These are phyloP conservation scores for Drosophila sulfurigaster DNA, from an alignment of 1,140 invertebrate species.

Conservation along the genomic window DNA sequence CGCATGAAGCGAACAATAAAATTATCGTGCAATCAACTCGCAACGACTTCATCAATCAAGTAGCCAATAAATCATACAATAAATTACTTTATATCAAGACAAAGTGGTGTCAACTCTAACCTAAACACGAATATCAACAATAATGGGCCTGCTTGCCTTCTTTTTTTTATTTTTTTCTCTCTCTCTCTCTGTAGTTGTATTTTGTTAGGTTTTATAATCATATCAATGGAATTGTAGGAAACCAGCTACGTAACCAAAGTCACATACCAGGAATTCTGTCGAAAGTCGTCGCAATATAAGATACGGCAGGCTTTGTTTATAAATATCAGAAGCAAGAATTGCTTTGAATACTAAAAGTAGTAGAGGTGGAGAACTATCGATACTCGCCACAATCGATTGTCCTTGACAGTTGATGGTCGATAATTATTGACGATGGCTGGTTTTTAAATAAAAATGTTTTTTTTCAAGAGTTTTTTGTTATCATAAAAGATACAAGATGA, in stretches of 20 bases:
- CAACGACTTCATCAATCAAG: constrained; percentile 75
- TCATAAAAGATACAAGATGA: too few relatives aligned
- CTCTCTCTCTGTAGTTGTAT: too few relatives aligned
- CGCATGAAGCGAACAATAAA: constrained; percentile 55
- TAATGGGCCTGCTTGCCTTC: constrained; percentile 5
- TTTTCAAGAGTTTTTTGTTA: too few relatives aligned
- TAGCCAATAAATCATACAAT: constrained; percentile 70
- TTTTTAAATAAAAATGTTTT: too few relatives aligned
- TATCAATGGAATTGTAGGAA: constrained; percentile 12
- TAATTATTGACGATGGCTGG: too few relatives aligned
- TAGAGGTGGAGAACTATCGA: too few relatives aligned
- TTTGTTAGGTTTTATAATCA: background rate
- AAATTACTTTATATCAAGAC: constrained; percentile 71
- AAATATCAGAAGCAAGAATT: background rate
- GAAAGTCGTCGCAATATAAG: too few relatives aligned
- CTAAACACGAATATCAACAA: constrained; percentile 24
- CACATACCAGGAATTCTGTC: background rate
- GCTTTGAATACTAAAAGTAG: background rate
- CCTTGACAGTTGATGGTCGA: too few relatives aligned
- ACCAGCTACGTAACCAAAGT: background rate
- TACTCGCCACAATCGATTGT: too few relatives aligned
- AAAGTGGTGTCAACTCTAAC: constrained; percentile 63
- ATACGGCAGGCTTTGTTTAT: too few relatives aligned
- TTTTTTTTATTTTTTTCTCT: background rate
- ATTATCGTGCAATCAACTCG: constrained; percentile 66